Base-by-base conservation (phyloP, 1,140 invertebrate genomes). In the Drosophila gunungcola region DNA sequence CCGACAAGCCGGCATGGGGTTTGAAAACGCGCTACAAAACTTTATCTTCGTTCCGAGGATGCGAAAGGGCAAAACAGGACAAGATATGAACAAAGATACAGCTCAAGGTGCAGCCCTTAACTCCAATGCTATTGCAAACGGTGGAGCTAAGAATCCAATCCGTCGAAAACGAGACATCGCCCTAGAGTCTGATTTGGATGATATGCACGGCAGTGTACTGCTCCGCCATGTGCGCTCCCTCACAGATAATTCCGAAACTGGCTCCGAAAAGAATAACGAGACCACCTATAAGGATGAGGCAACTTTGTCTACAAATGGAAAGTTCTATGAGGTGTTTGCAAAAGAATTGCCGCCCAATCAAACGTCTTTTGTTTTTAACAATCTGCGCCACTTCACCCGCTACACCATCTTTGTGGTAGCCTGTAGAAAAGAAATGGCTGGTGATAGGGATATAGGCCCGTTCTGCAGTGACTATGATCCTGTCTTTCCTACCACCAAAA, bases 351-450 rank as follows among this genome's bases (percentile, higher is more conserved):
- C 64, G 36, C 63, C 73, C 2, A 78, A 64, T 21, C 79, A 84
- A 7, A 93, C 83, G 0, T 86, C 88, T n/a, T 93, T 94, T 60
- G 93, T 93, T 0, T 94, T 97, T 70, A 92, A 79, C 11, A 93
- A 95, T 13, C 92, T 97, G 61, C 94, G 94, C 12, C 96, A 97
- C 92, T 97, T 95, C 91, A 95, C 95, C 0, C 92, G 93, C 27
- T 97, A 97, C 90, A 94, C 94, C 34, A 95, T 97, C 36, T 94
- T 93, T 51, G 93, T 97, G 27, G 93, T 94, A 90, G 96, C 96
- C 3, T 97, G 97, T 68, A 93, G 96, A 9, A 94, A 95, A 61
- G 27, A 4, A 1, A 42, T 36, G 0, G n/a, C 1, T 0, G 42
- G 36, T 5, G 89, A 93, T 45, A 62, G 51, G 0, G 34, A n/a